Evolutionary conservation across 2,888 invertebrate species (phyloP), one percentile per base, ranked within the genome.

Genomic region (Drosophila anomalata): DNA sequence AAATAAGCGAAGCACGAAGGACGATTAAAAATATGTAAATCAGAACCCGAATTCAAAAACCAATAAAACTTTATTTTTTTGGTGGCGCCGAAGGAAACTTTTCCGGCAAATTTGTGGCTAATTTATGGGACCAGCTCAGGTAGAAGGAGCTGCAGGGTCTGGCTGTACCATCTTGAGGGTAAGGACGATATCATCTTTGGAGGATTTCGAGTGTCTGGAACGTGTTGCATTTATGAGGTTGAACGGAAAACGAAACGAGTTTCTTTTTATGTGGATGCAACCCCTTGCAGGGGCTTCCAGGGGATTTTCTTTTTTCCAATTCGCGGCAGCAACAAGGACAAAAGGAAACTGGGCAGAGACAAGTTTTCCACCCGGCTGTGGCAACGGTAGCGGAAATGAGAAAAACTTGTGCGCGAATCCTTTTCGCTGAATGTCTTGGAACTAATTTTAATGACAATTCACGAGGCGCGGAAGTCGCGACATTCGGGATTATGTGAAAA

Each of bases 401-500:
- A 85, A 87, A 86, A 82, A 82, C 86, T 84, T 87, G 71, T 55
- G 58, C 60, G 57, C 71, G 60, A 79, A 80, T 72, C 68, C 65
- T 53, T 67, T 75, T 77, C 39, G 31, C 55, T 29, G 57, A 63
- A 42, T 51, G 61, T 53, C 41, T 65, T 74, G 86, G 62, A 83
- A 87, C 87, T 87, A 82, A 87, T 88, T 86, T 85, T 83, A 87
- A 87, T 87, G 87, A 87, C 87, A 87, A 87, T 85, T 73, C 87
- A 75, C 67, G 77, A 87, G 71, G 69, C 78, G 79, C 72, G 76
- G 74, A 75, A 63, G 51, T 55, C 58, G 46, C 61, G 57, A 56
- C 61, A 68, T 55, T 52, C 54, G 51, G 76, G 56, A 66, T 46
- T 60, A 69, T 79, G 72, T 63, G 63, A 63, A 57, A 78, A 66